These are phyloP conservation scores for Heterodera schachtii DNA, from an alignment of 1,140 invertebrate genomes.

Conservation along the genomic window DNA sequence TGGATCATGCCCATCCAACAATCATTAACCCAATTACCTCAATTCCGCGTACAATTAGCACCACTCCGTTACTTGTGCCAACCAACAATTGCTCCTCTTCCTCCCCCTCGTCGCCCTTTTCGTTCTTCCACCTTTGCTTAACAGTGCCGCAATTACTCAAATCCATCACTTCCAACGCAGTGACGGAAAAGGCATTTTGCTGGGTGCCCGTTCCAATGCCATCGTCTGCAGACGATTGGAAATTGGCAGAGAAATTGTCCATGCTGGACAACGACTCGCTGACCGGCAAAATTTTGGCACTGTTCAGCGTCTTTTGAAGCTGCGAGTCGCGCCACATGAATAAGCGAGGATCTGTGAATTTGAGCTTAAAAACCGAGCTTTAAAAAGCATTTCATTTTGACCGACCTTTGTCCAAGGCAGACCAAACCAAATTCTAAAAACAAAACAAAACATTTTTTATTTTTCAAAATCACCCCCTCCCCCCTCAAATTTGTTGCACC, in stretches of 20 bases:
- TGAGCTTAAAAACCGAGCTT: too few species aligned
- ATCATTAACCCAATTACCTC: slow-evolving; percentile 19
- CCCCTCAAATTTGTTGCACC: neutral
- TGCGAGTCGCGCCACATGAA: slow-evolving; percentile 43
- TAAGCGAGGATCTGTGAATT: slow-evolving; percentile 33
- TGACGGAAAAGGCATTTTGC: slow-evolving; percentile 7
- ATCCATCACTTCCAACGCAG: slow-evolving; percentile 24
- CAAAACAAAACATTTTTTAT: too few species aligned
- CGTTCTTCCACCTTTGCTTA: neutral
- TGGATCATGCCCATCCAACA: slow-evolving; percentile 10
- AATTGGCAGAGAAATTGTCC: slow-evolving; percentile 9
- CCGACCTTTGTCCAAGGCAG: slow-evolving; percentile 43
- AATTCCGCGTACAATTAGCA: slow-evolving; percentile 39
- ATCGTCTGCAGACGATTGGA: neutral
- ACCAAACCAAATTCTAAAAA: slow-evolving; percentile 34
- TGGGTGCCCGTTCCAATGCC: slow-evolving; percentile 40
- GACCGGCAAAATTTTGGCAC: slow-evolving; percentile 43
- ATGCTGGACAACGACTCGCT: slow-evolving; percentile 45
- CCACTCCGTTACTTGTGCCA: slow-evolving; percentile 42
- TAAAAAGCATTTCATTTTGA: neutral
- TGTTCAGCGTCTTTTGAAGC: slow-evolving; percentile 41
- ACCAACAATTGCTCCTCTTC: slow-evolving; percentile 43
- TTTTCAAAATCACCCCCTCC: too few species aligned
- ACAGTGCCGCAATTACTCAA: slow-evolving; percentile 1
- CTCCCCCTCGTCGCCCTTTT: neutral